phyloP scores from a whole-genome alignment of 2,888 invertebrate genomes.

The Malacosoma neustria region DNA sequence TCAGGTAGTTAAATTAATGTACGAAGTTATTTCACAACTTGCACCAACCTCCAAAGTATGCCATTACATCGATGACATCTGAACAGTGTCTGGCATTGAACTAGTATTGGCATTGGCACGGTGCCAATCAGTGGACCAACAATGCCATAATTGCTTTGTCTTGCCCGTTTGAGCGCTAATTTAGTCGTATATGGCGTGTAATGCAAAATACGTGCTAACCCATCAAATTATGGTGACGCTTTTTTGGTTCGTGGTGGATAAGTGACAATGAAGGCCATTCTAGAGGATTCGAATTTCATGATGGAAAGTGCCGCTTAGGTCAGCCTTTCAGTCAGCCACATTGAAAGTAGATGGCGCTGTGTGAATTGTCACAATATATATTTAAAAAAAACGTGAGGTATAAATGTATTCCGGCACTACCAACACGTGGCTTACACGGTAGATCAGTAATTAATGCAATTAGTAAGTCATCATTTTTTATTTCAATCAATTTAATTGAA shows the following conservation, averaged over 20 bases:
- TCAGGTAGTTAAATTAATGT: no score
- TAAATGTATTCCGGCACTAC: neutral
- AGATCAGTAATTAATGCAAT: neutral
- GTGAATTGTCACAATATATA: no score
- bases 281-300: no score
- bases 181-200: neutral
- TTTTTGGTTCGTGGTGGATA: no score
- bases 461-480: neutral
- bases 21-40: conserved; percentile 13
- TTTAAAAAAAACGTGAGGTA: neutral
- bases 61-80: conserved; percentile 1
- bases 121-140: conserved; percentile 22
- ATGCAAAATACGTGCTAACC: neutral
- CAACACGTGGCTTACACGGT: neutral
- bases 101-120: conserved; percentile 19
- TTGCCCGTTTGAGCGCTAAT: conserved; percentile 10
- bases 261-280: no score
- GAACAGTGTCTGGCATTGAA: conserved; percentile 2
- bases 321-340: no score
- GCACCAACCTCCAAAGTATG: neutral
- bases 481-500: neutral
- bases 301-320: no score
- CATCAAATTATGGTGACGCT: no score
- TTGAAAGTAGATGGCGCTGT: no score
- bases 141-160: conserved; percentile 31